Base-by-base conservation (phyloP, 1,140 invertebrate species). In the Procambarus virginalis region DNA sequence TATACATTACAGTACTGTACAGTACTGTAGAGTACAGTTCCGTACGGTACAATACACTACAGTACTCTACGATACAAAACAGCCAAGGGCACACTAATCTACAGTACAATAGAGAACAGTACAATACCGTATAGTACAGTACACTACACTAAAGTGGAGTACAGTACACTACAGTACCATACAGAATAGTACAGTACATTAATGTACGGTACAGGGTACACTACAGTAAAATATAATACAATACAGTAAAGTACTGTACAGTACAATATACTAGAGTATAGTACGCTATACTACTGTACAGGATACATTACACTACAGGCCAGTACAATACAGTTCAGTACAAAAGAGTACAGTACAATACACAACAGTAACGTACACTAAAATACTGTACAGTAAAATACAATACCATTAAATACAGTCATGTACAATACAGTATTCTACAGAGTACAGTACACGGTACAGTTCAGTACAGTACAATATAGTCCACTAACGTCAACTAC, bases 191-290 rank as follows among this genome's bases (percentile, higher is more conserved):
- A 89, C 86, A 91, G 84, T 84, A 84, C 68, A 91, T 34, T 86
- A 80, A 48, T 14, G 68, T 90, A 51, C 76, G 91, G 87, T 89
- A 83, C 14, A 20, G 5, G 14, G 17, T 64, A 20, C 79, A 91
- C 87, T 91, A 92, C 86, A 91, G 92, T 90, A 92, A 76, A 92
- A 84, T 91, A 86, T 78, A 92, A 87, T 78, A 78, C 77, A 46
- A 14, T 14, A 64, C 60, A 64, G 60, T 64, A 64, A 5, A 64
- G 9, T 10, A n/a, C n/a, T n/a, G n/a, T n/a, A n/a, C n/a, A n/a
- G n/a, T n/a, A n/a, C n/a, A n/a, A n/a, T n/a, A n/a, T n/a, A n/a
- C n/a, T n/a, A n/a, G n/a, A n/a, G n/a, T n/a, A n/a, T n/a, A n/a
- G n/a, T n/a, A n/a, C n/a, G n/a, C n/a, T n/a, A n/a, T n/a, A n/a